These are phyloP conservation scores for Stenotaenia linearis DNA, from an alignment of 2,888 invertebrate genomes.

Conservation along the genomic window DNA sequence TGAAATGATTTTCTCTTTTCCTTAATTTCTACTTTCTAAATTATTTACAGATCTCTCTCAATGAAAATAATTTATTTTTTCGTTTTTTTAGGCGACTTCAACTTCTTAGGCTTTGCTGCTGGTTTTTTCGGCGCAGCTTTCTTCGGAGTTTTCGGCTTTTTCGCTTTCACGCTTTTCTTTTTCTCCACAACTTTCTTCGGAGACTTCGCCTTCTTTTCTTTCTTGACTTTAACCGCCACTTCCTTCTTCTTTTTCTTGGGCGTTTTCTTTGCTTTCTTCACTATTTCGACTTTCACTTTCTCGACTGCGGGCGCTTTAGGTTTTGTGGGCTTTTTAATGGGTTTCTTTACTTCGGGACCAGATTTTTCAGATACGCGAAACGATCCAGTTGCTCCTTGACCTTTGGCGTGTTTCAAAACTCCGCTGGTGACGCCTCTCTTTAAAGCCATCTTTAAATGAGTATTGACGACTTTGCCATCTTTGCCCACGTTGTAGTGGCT, in stretches of 20 bases:
- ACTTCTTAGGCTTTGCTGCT: constrained; percentile 36
- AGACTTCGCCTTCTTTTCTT: constrained; percentile 38
- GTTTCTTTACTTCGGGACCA: neutral
- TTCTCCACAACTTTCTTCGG: constrained; percentile 36
- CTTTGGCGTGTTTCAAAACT: constrained; percentile 44
- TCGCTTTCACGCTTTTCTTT: constrained; percentile 35
- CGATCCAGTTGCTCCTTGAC: constrained; percentile 38
- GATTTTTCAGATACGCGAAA: constrained; percentile 35
- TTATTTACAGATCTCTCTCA: neutral
- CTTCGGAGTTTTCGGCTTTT: constrained; percentile 39
- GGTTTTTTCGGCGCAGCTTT: constrained; percentile 35
- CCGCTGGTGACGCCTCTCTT: constrained; percentile 46
- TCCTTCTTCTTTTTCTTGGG: constrained; percentile 35
- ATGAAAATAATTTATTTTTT: constrained; percentile 30
- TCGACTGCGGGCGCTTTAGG: constrained; percentile 38
- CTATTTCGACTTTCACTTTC: constrained; percentile 38
- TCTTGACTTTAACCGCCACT: constrained; percentile 36
- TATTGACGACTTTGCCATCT: constrained; percentile 43
- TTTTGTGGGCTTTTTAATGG: neutral
- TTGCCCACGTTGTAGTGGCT: constrained; percentile 48
- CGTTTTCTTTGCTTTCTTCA: constrained; percentile 36
- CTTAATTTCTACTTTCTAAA: neutral
- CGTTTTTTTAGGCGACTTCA: constrained; percentile 38
- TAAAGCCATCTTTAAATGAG: constrained; percentile 46
- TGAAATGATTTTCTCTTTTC: neutral